Conservation (phyloP, 2,797 vertebrate species). For the Sebastes dallii region DNA sequence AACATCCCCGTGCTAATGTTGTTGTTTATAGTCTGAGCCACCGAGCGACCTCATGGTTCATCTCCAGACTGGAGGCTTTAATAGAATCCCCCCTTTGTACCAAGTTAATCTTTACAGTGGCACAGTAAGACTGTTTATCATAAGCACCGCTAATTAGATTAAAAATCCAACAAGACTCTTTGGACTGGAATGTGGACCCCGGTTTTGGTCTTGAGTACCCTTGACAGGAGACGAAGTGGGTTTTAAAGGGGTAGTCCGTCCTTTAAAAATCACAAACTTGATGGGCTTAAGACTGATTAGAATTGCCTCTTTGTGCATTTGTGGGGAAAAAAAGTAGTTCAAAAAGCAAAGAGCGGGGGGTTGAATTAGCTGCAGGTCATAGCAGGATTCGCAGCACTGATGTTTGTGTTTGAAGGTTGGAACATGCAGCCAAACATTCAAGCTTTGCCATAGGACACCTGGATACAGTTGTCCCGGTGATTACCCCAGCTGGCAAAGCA, state of each 20-base stretch:
- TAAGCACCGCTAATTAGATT: slow-evolving; percentile 51
- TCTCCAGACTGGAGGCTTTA: slow-evolving; percentile 21
- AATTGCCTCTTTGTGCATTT: neutral
- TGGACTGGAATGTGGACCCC: slow-evolving; percentile 40
- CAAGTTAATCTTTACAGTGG: slow-evolving; percentile 39
- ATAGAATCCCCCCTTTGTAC: slow-evolving; percentile 15
- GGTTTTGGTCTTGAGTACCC: slow-evolving; percentile 25
- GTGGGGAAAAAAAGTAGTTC: slow-evolving; percentile 16
- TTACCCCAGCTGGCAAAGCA: slow-evolving; percentile 38
- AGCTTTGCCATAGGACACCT: slow-evolving; percentile 24
- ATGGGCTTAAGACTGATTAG: slow-evolving; percentile 4
- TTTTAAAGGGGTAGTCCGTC: slow-evolving; percentile 27
- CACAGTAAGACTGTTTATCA: slow-evolving; percentile 49
- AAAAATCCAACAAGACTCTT: slow-evolving; percentile 23
- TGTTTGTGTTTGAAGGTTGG: slow-evolving; percentile 24
- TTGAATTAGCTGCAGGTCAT: slow-evolving; percentile 4
- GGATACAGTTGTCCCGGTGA: slow-evolving; percentile 11
- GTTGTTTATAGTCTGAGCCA: slow-evolving; percentile 34
- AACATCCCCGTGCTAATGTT: slow-evolving; percentile 64
- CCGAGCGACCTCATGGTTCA: slow-evolving; percentile 19
- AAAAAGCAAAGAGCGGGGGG: neutral
- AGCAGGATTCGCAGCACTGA: neutral
- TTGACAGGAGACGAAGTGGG: slow-evolving; percentile 41
- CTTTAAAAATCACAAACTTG: neutral
- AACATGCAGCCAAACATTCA: slow-evolving; percentile 13